Conservation (phyloP, 2,797 vertebrate genomes). For the Antennarius maculatus region DNA sequence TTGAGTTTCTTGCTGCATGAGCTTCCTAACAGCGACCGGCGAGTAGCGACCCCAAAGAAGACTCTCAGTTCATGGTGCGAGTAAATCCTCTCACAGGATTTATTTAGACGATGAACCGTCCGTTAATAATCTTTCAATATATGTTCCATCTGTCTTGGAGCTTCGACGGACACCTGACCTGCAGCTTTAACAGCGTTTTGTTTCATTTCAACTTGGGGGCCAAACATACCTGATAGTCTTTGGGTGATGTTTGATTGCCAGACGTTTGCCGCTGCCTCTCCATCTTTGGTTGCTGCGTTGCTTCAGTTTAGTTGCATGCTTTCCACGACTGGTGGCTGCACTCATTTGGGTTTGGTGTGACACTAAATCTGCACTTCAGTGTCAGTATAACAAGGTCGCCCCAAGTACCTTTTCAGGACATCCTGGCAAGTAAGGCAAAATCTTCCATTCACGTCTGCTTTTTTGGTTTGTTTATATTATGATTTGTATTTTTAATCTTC, state of each 20-base stretch:
- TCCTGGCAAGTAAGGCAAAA: too few species aligned
- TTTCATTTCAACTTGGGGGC: too few species aligned
- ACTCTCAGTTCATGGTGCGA: too few species aligned
- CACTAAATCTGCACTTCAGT: background rate
- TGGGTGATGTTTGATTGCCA: background rate
- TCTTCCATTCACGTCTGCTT: too few species aligned
- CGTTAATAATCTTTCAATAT: too few species aligned
- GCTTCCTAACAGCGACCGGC: too few species aligned
- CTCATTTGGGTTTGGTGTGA: background rate
- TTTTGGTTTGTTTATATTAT: background rate
- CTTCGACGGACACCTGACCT: background rate
- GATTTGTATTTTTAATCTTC: background rate
- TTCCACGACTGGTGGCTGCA: background rate
- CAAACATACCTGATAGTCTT: background rate
- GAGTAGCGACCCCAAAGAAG: conserved; percentile 17
- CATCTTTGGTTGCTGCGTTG: conserved; percentile 1
- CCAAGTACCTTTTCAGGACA: too few species aligned
- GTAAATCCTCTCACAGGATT: too few species aligned
- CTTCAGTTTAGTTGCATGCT: conserved; percentile 8
- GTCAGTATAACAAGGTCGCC: too few species aligned
- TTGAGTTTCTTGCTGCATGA: conserved; percentile 19
- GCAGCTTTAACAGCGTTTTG: background rate
- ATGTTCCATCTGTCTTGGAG: too few species aligned
- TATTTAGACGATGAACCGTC: too few species aligned
- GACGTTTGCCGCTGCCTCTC: background rate